These are phyloP conservation scores for Ceriagrion tenellum DNA, from an alignment of 2,888 invertebrate genomes.

Conservation along the genomic window DNA sequence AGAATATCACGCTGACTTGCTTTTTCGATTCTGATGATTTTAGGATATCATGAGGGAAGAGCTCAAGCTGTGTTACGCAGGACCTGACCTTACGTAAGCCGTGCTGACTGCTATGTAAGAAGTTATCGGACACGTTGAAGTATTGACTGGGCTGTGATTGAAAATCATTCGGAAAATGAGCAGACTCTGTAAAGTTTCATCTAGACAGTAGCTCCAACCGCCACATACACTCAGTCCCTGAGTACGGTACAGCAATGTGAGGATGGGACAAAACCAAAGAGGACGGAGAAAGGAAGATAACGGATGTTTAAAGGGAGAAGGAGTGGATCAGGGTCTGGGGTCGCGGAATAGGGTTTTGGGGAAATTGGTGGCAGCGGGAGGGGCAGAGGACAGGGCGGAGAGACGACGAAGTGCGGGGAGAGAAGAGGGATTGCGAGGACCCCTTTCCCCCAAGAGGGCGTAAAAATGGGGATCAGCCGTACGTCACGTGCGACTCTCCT, in stretches of 20 bases:
- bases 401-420: neutral
- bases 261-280: neutral
- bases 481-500: neutral
- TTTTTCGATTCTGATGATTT: too few relatives aligned
- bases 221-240: neutral
- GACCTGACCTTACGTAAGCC: too few relatives aligned
- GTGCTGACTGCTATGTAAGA: too few relatives aligned
- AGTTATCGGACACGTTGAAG: too few relatives aligned
- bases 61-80: too few relatives aligned
- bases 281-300: neutral
- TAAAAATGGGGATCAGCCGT: slow-evolving; percentile 55
- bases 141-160: too few relatives aligned
- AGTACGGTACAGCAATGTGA: neutral
- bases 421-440: slow-evolving; percentile 30
- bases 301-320: neutral
- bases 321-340: neutral
- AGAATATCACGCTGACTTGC: too few relatives aligned
- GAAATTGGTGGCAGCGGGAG: slow-evolving; percentile 7
- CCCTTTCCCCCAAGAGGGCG: slow-evolving; percentile 17
- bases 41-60: too few relatives aligned
- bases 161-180: too few relatives aligned
- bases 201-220: too few relatives aligned
- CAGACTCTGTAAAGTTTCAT: too few relatives aligned
- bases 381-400: neutral
- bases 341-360: neutral